These are phyloP conservation scores for Probaryconus sp. DNA, from an alignment of 1,140 invertebrate species.

Conservation along the genomic window DNA sequence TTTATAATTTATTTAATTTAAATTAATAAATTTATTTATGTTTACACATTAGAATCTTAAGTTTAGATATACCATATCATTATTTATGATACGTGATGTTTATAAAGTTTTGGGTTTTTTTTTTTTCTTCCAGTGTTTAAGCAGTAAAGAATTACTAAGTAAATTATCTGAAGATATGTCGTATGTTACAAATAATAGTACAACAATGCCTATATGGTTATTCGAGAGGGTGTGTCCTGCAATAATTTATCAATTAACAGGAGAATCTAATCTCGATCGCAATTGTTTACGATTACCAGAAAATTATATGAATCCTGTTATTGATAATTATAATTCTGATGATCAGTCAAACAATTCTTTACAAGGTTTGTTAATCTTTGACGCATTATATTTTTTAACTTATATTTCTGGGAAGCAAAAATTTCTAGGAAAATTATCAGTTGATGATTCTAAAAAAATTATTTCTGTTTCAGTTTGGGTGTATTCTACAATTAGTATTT, in stretches of 20 bases:
- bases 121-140: slow-evolving; percentile 73
- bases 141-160: slow-evolving; percentile 71
- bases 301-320: slow-evolving; percentile 64
- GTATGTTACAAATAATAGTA: slow-evolving; percentile 62
- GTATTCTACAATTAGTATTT: slow-evolving; percentile 88
- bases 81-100: background rate
- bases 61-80: background rate
- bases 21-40: too few relatives aligned
- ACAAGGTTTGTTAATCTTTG: slow-evolving; percentile 65
- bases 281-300: slow-evolving; percentile 79
- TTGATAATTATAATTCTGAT: slow-evolving; percentile 50
- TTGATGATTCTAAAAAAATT: slow-evolving; percentile 21
- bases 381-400: slow-evolving; percentile 4
- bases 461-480: slow-evolving; percentile 84
- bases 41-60: too few relatives aligned
- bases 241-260: slow-evolving; percentile 82
- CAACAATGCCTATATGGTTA: slow-evolving; percentile 70
- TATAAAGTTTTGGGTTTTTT: background rate
- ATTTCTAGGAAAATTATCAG: background rate
- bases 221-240: slow-evolving; percentile 82
- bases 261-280: slow-evolving; percentile 77
- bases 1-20: too few relatives aligned
- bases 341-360: slow-evolving; percentile 70
- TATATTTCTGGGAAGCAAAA: too few relatives aligned
- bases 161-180: slow-evolving; percentile 65